Evolutionary conservation across 2,888 invertebrate species (phyloP).

Genomic region (Chrysina gloriosa): DNA sequence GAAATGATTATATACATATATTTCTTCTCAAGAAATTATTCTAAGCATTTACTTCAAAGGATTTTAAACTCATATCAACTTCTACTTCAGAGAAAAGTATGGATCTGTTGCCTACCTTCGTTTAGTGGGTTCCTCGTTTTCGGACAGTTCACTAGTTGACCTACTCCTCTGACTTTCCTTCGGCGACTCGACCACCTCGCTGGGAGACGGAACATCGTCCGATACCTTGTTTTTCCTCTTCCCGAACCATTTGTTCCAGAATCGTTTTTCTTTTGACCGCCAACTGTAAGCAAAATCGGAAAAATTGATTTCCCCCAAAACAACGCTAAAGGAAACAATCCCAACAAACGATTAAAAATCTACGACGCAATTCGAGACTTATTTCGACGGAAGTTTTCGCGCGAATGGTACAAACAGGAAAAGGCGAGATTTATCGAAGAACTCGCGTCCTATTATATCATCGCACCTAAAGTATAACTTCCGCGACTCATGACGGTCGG

Average conservation of each 20-base stretch:
- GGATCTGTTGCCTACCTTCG: conserved; percentile 73
- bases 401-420: too few species aligned
- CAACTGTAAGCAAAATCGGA: conserved; percentile 58
- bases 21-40: too few species aligned
- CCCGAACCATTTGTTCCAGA: conserved; percentile 71
- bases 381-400: too few species aligned
- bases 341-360: too few species aligned
- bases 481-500: conserved; percentile 39
- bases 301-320: not conserved
- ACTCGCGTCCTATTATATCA: too few species aligned
- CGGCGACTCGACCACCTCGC: conserved; percentile 64
- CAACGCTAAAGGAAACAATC: not conserved
- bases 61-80: too few species aligned
- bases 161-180: conserved; percentile 61
- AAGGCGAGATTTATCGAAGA: conserved; percentile 3
- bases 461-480: conserved; percentile 39
- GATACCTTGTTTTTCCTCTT: conserved; percentile 63
- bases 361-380: too few species aligned
- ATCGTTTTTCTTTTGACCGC: conserved; percentile 68
- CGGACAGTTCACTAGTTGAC: conserved; percentile 76
- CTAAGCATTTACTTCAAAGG: too few species aligned
- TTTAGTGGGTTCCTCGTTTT: conserved; percentile 69
- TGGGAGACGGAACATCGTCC: conserved; percentile 64
- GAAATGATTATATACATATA: too few species aligned
- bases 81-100: too few species aligned